Conservation (phyloP, 2,888 invertebrate species). For the Eupithecia centaureata region DNA sequence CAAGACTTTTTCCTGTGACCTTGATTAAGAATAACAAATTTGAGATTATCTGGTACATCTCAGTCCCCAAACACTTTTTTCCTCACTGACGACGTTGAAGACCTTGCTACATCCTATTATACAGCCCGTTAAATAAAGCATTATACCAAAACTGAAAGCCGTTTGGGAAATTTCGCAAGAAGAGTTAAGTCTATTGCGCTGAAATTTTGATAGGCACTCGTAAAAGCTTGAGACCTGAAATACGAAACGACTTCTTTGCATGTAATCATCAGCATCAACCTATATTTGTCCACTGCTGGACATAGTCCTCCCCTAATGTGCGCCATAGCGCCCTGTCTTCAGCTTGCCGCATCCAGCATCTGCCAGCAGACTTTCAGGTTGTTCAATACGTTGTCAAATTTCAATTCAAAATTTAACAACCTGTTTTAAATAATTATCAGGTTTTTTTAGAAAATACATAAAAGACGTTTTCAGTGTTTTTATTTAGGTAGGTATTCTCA, state of each 20-base stretch:
- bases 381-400: no score
- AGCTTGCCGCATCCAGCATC: no score
- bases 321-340: no score
- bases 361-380: no score
- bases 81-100: constrained; percentile 1
- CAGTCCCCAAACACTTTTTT: neutral
- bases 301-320: no score
- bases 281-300: neutral
- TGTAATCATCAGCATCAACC: no score
- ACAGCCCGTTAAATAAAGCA: constrained; percentile 32
- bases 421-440: no score
- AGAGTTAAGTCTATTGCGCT: constrained; percentile 29
- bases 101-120: constrained; percentile 23
- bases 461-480: no score
- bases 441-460: no score
- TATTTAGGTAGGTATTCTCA: no score
- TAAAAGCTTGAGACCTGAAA: constrained; percentile 19
- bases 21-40: neutral
- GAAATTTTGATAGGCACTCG: constrained; percentile 37
- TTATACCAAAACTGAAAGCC: constrained; percentile 32
- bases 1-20: no score
- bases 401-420: no score
- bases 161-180: constrained; percentile 34
- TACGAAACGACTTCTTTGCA: neutral
- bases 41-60: neutral